Percentiles rank a stretch among this genome's conserved stretches.
Conservation (phyloP, 1,140 invertebrate species). For the Scaptomyza pallida region DNA sequence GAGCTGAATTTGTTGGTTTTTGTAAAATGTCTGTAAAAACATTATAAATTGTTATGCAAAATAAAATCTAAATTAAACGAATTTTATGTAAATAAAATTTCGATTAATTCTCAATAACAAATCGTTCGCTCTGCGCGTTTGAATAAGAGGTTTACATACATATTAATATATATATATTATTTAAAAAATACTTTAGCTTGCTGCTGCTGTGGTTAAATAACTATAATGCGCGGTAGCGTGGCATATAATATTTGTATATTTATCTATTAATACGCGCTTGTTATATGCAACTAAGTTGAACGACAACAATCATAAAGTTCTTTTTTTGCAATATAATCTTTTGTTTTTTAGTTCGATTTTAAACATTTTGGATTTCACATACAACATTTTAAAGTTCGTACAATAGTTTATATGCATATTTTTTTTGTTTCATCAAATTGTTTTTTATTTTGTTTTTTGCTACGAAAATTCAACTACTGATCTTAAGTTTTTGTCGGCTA, state of each 20-base stretch:
- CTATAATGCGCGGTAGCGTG: conserved; percentile 36
- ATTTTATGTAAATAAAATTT: conserved; percentile 47
- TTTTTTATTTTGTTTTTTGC: conserved; percentile 27
- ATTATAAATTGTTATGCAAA: conserved; percentile 33
- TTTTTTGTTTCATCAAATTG: not conserved
- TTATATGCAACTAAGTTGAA: conserved; percentile 54
- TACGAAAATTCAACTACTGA: conserved; percentile 52
- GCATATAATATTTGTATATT: conserved; percentile 27
- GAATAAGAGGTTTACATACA: conserved; percentile 46
- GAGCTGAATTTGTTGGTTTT: conserved; percentile 34
- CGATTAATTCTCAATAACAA: conserved; percentile 59
- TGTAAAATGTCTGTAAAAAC: conserved; percentile 52
- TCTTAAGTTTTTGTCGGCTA: conserved; percentile 48
- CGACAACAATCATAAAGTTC: conserved; percentile 38
- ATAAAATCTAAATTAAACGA: conserved; percentile 46
- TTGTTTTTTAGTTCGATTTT: conserved; percentile 14
- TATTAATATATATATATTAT: conserved; percentile 7
- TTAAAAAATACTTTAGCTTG: conserved; percentile 36
- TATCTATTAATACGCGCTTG: conserved; percentile 41
- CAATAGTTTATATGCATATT: conserved; percentile 28
- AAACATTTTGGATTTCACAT: conserved; percentile 34
- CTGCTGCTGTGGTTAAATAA: conserved; percentile 34
- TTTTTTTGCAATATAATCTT: conserved; percentile 7
- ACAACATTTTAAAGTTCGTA: conserved; percentile 34
- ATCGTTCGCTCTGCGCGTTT: conserved; percentile 44